Evolutionary conservation across 2,888 invertebrate species (phyloP), one percentile per base, ranked within the genome.

Genomic region (Phalera bucephala): DNA sequence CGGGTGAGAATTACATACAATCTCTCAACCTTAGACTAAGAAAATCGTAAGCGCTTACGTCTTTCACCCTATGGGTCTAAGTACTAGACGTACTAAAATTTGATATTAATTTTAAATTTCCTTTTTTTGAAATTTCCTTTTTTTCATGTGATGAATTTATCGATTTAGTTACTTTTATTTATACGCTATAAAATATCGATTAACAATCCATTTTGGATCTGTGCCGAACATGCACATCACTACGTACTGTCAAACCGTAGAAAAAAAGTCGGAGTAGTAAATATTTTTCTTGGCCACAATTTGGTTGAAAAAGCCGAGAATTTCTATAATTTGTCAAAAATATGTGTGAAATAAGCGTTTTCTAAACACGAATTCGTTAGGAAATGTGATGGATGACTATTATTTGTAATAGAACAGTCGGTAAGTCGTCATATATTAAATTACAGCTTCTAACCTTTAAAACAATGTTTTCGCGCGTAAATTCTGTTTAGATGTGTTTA

Each of bases 391-490:
- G n/a, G n/a, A n/a, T n/a, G n/a, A n/a, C n/a, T n/a, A n/a, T n/a
- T n/a, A n/a, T n/a, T n/a, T n/a, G n/a, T n/a, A n/a, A n/a, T n/a
- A n/a, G n/a, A n/a, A n/a, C 20, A 31, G 36, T 31, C 37, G 62
- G 70, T 72, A 65, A 63, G 61, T 46, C 3, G 1, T 5, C 12
- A 33, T 51, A 52, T 45, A 54, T 36, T 12, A 35, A 49, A 45
- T 46, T 47, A 22, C 10, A 37, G 33, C 39, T 50, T 57, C 39
- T 72, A 73, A 74, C 69, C 67, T 71, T 66, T 51, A 49, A 35
- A 49, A 47, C 35, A 36, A 45, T 54, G 58, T 64, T 74, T 78
- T 65, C 72, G 72, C 76, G 74, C 64, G 69, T 56, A 69, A 78
- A 71, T 43, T 46, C 32, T 30, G 11, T 7, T 37, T 33, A 40